Percentiles rank a stretch among this genome's conserved stretches.
Conservation (phyloP, 2,888 invertebrate species). For the Trissolcus brochymenae region DNA sequence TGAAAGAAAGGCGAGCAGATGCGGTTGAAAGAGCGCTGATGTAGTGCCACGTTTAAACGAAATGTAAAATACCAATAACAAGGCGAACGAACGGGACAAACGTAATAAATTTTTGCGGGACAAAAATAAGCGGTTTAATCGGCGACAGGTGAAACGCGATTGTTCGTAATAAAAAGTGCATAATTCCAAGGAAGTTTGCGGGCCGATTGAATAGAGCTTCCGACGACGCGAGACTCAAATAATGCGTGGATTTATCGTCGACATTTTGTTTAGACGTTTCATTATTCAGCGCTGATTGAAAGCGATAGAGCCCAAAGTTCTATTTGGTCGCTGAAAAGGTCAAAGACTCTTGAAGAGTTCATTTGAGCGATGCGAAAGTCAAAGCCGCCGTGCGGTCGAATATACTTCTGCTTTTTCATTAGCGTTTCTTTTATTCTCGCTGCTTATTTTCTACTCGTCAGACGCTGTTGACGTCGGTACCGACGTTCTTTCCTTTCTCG, state of each 20-base stretch:
- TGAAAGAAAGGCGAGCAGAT: slow-evolving; percentile 14
- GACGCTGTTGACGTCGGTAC: slow-evolving; percentile 55
- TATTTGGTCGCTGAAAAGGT: slow-evolving; percentile 59
- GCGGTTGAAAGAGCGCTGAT: slow-evolving; percentile 16
- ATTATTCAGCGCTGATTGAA: slow-evolving; percentile 56
- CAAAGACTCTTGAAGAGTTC: slow-evolving; percentile 58
- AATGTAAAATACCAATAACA: slow-evolving; percentile 67
- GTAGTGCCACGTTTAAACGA: slow-evolving; percentile 29
- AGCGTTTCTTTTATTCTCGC: slow-evolving; percentile 61
- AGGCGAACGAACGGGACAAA: slow-evolving; percentile 53
- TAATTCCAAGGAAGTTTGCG: slow-evolving; percentile 28
- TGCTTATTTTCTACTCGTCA: slow-evolving; percentile 60
- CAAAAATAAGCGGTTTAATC: slow-evolving; percentile 20
- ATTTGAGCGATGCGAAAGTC: slow-evolving; percentile 59
- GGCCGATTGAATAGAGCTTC: slow-evolving; percentile 22
- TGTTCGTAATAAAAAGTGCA: slow-evolving; percentile 19
- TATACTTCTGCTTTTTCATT: slow-evolving; percentile 62
- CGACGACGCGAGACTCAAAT: slow-evolving; percentile 24
- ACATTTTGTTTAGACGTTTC: slow-evolving; percentile 52
- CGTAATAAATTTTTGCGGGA: slow-evolving; percentile 15
- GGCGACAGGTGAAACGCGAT: slow-evolving; percentile 7
- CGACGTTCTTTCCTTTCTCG: slow-evolving; percentile 55
- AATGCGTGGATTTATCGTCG: slow-evolving; percentile 48
- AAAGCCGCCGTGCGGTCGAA: slow-evolving; percentile 59
- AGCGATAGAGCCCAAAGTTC: slow-evolving; percentile 50